Evolutionary conservation across 2,888 invertebrate species (phyloP).

Genomic region (Chrysopilus asiliformis): DNA sequence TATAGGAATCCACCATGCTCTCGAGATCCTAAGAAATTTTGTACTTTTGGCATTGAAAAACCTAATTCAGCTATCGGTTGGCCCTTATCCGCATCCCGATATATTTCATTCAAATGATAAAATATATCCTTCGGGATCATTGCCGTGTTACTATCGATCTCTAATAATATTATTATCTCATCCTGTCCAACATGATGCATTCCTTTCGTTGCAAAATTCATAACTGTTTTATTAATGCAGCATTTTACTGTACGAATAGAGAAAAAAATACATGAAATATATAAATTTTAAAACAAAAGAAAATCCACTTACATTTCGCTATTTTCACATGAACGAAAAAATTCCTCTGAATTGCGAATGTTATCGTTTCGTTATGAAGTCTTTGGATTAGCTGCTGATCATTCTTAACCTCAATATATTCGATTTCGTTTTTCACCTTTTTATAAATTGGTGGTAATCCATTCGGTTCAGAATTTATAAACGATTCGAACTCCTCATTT

Average conservation of each 20-base stretch:
- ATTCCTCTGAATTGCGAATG: constrained; percentile 62
- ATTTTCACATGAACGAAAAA: constrained; percentile 61
- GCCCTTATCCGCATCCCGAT: constrained; percentile 54
- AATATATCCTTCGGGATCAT: constrained; percentile 58
- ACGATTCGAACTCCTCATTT: constrained; percentile 28
- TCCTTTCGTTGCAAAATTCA: constrained; percentile 66
- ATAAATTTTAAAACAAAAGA: neutral
- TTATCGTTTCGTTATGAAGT: constrained; percentile 46
- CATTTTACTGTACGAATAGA: constrained; percentile 50
- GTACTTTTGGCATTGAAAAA: constrained; percentile 41
- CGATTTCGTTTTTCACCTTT: constrained; percentile 24
- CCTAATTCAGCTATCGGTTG: constrained; percentile 57
- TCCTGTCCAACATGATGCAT: constrained; percentile 70
- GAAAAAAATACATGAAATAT: neutral
- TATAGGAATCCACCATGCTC: constrained; percentile 75
- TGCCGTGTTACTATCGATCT: constrained; percentile 45
- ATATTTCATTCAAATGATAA: constrained; percentile 56
- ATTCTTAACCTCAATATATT: constrained; percentile 36
- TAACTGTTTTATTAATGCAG: constrained; percentile 56
- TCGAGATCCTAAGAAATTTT: constrained; percentile 48
- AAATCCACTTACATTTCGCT: constrained; percentile 51
- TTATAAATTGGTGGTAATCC: constrained; percentile 40
- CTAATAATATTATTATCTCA: constrained; percentile 62
- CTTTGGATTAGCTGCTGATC: constrained; percentile 42
- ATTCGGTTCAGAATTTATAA: constrained; percentile 35